phyloP scores from a whole-genome alignment of 2,113 vertebrate genomes.

The Chascanopsetta lugubris region DNA sequence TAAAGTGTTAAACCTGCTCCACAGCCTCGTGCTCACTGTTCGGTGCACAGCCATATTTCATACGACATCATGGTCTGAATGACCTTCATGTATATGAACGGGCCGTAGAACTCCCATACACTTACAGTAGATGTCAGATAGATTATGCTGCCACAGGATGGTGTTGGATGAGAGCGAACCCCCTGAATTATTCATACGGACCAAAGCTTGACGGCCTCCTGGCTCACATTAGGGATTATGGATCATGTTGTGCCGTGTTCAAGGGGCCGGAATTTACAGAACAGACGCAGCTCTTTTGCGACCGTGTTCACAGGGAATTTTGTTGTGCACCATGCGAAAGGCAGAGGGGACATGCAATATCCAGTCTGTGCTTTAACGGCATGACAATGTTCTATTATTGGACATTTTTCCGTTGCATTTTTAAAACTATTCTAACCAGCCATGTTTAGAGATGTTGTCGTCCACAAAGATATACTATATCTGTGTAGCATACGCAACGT shows the following conservation, averaged over 20 bases:
- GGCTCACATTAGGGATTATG: background rate
- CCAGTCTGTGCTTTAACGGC: too few species aligned
- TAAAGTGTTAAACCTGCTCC: background rate
- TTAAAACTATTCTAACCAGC: too few species aligned
- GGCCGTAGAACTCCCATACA: background rate
- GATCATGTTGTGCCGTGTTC: background rate
- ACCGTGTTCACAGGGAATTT: background rate
- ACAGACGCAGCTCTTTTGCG: background rate
- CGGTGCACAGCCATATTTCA: background rate
- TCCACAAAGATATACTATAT: too few species aligned
- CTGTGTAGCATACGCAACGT: too few species aligned
- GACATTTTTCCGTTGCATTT: too few species aligned
- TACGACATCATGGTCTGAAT: background rate
- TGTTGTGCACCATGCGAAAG: background rate
- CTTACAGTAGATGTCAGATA: conserved; percentile 1
- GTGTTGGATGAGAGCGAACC: conserved; percentile 1
- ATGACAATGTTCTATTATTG: too few species aligned
- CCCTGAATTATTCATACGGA: conserved; percentile 9
- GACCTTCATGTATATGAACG: background rate
- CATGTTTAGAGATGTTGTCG: too few species aligned
- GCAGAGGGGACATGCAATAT: too few species aligned
- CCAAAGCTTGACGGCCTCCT: background rate
- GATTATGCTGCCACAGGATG: background rate
- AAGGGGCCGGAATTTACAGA: background rate
- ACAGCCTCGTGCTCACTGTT: background rate